These are phyloP conservation scores for Xylocopa sonorina DNA, from an alignment of 1,140 invertebrate species.

Conservation along the genomic window DNA sequence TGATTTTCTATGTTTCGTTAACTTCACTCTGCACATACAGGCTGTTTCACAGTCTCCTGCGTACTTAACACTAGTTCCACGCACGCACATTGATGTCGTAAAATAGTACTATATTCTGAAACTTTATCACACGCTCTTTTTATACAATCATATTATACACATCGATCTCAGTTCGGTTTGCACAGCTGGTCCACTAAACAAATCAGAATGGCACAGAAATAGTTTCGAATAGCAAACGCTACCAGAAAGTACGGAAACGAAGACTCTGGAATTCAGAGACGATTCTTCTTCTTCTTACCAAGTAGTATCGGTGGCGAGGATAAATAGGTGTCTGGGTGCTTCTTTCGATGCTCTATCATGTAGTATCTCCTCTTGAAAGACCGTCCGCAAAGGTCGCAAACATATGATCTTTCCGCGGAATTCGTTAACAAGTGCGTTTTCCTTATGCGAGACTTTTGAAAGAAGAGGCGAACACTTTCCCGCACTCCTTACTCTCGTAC, in stretches of 20 bases:
- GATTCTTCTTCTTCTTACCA: slow-evolving; percentile 11
- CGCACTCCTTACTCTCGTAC: slow-evolving; percentile 73
- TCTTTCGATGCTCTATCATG: slow-evolving; percentile 73
- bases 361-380: slow-evolving; percentile 80
- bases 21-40: neutral
- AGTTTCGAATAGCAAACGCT: neutral
- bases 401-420: slow-evolving; percentile 84
- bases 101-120: neutral
- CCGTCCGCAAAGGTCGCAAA: slow-evolving; percentile 84
- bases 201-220: neutral
- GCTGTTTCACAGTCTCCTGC: neutral
- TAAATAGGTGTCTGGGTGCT: slow-evolving; percentile 66
- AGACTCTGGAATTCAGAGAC: neutral
- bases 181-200: neutral
- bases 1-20: neutral
- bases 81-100: neutral
- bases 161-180: neutral
- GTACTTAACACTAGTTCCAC: neutral
- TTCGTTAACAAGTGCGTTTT: slow-evolving; percentile 82
- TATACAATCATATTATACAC: neutral
- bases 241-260: neutral
- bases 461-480: slow-evolving; percentile 66
- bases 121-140: neutral
- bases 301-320: slow-evolving; percentile 61
- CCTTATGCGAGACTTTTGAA: slow-evolving; percentile 57